A percentile compares a stretch with the other conserved stretches of the same genome.
Evolutionary conservation across 2,113 vertebrate species (phyloP).

Genomic region (Cavia aperea): DNA sequence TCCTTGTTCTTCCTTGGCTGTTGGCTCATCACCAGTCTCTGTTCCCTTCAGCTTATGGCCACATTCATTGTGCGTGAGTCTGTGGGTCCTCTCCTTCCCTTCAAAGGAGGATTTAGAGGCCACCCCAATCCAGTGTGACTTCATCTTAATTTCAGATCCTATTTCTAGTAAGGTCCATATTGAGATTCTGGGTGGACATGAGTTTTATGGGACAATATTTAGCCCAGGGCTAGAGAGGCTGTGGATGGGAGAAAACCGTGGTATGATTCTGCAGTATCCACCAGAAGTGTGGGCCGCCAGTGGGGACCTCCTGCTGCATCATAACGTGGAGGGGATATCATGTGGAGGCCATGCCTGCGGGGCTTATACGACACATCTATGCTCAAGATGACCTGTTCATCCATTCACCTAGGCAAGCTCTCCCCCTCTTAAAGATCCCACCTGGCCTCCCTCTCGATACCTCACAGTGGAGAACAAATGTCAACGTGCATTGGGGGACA

Average conservation of each 20-base stretch:
- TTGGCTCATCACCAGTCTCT: background rate
- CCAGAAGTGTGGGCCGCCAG: background rate
- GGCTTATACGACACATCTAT: no score
- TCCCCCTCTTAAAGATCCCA: background rate
- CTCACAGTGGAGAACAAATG: background rate
- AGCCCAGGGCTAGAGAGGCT: background rate
- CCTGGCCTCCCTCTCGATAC: background rate
- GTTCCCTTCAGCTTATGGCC: rapidly evolving
- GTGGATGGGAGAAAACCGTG: background rate
- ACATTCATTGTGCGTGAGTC: background rate
- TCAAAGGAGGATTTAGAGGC: background rate
- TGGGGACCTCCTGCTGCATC: background rate
- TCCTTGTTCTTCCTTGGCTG: no score
- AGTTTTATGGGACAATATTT: background rate
- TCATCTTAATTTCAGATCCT: background rate
- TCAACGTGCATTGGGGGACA: background rate
- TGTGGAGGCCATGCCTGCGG: background rate
- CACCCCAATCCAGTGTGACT: background rate
- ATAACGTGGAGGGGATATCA: background rate
- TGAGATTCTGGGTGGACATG: background rate
- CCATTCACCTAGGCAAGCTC: background rate
- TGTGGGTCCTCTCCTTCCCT: background rate
- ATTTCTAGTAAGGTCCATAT: background rate
- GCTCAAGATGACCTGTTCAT: no score
- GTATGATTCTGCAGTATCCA: background rate